phyloP scores from a whole-genome alignment of 2,113 vertebrate species.

The Choloepus hoffmanni region DNA sequence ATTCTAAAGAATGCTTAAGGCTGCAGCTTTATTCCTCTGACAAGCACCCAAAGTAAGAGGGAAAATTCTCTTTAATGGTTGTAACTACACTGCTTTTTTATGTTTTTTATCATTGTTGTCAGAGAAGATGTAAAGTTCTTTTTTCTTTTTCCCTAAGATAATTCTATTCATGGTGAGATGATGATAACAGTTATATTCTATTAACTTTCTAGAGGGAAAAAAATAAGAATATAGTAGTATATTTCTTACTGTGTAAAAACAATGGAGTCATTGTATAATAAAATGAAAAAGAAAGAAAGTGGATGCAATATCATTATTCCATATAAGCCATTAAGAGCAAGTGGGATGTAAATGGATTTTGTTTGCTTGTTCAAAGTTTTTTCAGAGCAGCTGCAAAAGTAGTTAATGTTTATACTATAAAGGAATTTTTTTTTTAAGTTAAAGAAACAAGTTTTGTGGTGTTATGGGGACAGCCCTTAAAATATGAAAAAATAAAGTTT shows the following conservation, averaged over 20 bases:
- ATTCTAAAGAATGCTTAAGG: slow-evolving; percentile 61
- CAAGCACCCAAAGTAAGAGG: slow-evolving; percentile 44
- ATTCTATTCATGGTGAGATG: slow-evolving; percentile 60
- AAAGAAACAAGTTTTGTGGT: not conserved
- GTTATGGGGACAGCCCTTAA: slow-evolving; percentile 16
- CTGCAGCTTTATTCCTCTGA: slow-evolving; percentile 61
- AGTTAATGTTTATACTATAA: slow-evolving; percentile 59
- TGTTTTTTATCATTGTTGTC: slow-evolving; percentile 64
- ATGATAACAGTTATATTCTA: slow-evolving; percentile 58
- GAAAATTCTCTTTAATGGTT: slow-evolving; percentile 73
- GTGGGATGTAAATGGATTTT: slow-evolving; percentile 69
- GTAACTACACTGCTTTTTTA: slow-evolving; percentile 62
- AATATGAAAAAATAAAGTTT: slow-evolving; percentile 29
- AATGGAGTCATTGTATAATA: slow-evolving; percentile 59
- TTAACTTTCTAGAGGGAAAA: slow-evolving; percentile 49
- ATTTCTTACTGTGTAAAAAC: slow-evolving; percentile 56
- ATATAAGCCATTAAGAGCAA: slow-evolving; percentile 70
- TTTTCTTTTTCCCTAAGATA: slow-evolving; percentile 60
- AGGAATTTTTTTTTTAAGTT: not conserved
- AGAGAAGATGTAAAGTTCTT: slow-evolving; percentile 66
- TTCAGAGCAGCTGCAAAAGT: slow-evolving; percentile 70
- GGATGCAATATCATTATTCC: slow-evolving; percentile 68
- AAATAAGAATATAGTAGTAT: slow-evolving; percentile 53
- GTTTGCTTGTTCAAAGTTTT: slow-evolving; percentile 70
- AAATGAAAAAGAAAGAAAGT: slow-evolving; percentile 78